Conservation (phyloP, 2,797 vertebrate genomes). For the Botia kubotai region DNA sequence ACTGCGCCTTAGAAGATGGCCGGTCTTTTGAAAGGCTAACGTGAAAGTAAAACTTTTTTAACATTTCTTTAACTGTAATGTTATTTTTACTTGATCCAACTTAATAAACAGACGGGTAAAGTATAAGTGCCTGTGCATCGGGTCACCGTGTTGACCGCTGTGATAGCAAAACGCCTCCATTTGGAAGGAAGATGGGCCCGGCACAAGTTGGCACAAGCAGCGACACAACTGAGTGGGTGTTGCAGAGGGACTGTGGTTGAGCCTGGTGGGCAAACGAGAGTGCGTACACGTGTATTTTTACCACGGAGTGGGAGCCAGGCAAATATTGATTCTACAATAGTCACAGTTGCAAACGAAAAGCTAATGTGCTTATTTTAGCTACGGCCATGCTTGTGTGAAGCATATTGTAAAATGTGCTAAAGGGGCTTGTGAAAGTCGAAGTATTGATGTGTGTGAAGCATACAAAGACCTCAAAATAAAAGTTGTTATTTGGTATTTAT, state of each 20-base stretch:
- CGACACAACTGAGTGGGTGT: conserved; percentile 36
- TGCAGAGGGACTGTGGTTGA: conserved; percentile 39
- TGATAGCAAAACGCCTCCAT: conserved; percentile 20
- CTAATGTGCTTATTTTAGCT: conserved; percentile 12
- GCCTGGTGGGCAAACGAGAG: conserved; percentile 49
- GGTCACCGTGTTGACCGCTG: conserved; percentile 8
- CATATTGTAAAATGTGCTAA: neutral
- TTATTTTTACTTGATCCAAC: neutral
- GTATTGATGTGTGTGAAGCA: neutral
- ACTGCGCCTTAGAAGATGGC: no score
- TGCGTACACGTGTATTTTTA: conserved; percentile 58
- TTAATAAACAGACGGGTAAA: neutral
- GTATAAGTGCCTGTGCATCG: neutral
- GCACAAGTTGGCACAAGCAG: conserved; percentile 47
- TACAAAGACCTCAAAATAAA: neutral
- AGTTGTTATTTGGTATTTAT: neutral
- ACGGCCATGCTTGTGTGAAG: neutral
- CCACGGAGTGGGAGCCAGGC: conserved; percentile 51
- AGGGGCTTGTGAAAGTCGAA: neutral
- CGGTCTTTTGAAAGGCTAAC: neutral
- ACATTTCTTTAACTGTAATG: no score
- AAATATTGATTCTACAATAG: conserved; percentile 48
- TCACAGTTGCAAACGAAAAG: conserved; percentile 25
- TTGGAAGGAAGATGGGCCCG: conserved; percentile 37
- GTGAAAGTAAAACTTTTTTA: neutral